A percentile compares a stretch with the other conserved stretches of the same genome.
These are phyloP conservation scores for Typhlomys cinereus DNA, from an alignment of 2,113 vertebrate species.

Conservation along the genomic window DNA sequence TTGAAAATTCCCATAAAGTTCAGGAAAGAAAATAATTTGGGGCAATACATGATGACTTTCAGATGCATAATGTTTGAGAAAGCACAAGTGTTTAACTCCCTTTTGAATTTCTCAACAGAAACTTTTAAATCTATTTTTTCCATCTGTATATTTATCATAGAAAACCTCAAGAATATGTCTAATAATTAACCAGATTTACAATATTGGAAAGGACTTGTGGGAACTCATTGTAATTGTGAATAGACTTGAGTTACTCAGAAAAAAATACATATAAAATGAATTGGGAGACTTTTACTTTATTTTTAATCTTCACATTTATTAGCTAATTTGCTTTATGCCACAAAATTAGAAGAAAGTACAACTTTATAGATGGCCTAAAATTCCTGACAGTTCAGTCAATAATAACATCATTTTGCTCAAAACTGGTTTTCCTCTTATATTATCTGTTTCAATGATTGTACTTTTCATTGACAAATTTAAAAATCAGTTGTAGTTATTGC, in stretches of 20 bases:
- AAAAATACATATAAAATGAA: not conserved
- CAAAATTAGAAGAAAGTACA: not conserved
- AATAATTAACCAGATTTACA: not conserved
- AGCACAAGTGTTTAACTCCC: not conserved
- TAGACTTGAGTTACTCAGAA: not conserved
- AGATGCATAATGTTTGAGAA: not conserved
- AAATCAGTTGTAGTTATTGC: too few species aligned
- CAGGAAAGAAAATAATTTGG: not conserved
- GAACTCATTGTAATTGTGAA: not conserved
- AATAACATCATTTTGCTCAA: not conserved
- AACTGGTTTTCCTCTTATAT: not conserved
- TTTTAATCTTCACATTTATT: not conserved
- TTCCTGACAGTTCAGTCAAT: not conserved
- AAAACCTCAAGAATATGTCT: not conserved
- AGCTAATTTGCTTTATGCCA: too few species aligned
- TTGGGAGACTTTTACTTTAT: not conserved
- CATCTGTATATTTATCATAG: not conserved
- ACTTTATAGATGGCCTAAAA: not conserved
- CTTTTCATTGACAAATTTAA: not conserved
- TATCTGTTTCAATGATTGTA: not conserved
- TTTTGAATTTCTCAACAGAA: not conserved
- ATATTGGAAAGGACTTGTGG: not conserved
- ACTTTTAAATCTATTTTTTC: not conserved
- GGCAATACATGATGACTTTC: not conserved
- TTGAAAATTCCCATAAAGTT: constrained; percentile 8